phyloP scores from a whole-genome alignment of 2,888 invertebrate species.

The Pachycephus smyrnensis region DNA sequence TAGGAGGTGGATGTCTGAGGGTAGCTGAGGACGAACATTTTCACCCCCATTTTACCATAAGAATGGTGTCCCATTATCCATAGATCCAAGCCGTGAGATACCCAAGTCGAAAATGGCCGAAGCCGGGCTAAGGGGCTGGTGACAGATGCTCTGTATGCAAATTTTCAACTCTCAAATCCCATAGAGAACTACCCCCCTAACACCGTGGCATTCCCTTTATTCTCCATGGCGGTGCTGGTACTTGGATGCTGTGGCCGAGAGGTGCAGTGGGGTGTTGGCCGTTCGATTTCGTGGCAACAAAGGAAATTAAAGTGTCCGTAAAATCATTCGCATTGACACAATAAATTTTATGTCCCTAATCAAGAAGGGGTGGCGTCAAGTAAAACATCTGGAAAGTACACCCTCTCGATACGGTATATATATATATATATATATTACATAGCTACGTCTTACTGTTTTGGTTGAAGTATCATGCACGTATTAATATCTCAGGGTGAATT shows the following conservation, averaged over 20 bases:
- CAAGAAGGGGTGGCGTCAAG: constrained; percentile 14
- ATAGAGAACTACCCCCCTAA: constrained; percentile 40
- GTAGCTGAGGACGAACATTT: neutral
- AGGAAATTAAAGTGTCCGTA: neutral
- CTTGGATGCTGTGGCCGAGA: neutral
- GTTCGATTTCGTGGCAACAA: neutral
- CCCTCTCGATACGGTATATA: neutral
- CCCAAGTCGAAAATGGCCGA: constrained; percentile 63
- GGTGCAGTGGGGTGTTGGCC: neutral
- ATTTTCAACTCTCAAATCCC: constrained; percentile 58
- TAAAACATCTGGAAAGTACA: neutral
- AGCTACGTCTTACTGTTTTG: neutral
- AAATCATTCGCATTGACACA: neutral
- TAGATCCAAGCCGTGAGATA: constrained; percentile 62
- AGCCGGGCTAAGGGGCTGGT: constrained; percentile 63
- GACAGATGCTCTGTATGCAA: constrained; percentile 68
- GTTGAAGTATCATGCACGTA: neutral
- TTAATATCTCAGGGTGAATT: neutral
- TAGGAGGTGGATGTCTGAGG: constrained; percentile 15
- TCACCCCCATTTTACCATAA: constrained; percentile 56
- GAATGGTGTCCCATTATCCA: constrained; percentile 65
- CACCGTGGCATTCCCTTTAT: constrained; percentile 28
- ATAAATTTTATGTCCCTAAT: neutral
- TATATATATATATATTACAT: neutral
- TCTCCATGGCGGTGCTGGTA: constrained; percentile 17